Base-by-base conservation (phyloP, 1,140 invertebrate genomes). In the Heliconius congener region DNA sequence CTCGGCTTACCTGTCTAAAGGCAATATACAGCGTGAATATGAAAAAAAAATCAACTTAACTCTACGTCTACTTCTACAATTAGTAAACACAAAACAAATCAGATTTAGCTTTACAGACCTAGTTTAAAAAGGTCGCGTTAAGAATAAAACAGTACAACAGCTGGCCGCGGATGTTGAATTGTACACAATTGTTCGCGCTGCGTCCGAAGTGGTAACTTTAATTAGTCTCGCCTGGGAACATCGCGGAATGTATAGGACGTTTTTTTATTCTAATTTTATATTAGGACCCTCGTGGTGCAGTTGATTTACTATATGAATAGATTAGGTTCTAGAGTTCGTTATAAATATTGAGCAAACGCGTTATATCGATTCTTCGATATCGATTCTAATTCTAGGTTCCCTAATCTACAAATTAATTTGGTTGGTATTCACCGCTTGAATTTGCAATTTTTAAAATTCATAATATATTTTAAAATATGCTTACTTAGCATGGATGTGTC, bases 191-290 rank as follows among this genome's bases (percentile, higher is more conserved):
- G 88, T 87, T 85, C 82, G 86, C 86, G 60, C 60, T 66, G 27
- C 60, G 79, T 81, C 80, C 78, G 82, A 91, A 86, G 87, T 91
- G 88, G 86, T 84, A 86, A 86, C 83, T 84, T 84, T 91, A 91
- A 91, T 90, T 91, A 88, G 88, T 71, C 78, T 72, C 74, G 79
- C 83, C 84, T 80, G 84, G 84, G 87, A 88, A 86, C 84, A 82
- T 86, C 84, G 76, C 70, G 74, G 37, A 70, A 23, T 82, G 74
- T 85, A 88, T 80, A 87, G 84, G 77, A 11, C 81, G 86, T 66
- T 79, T 18, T 74, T 55, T 39, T 55, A 57, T 71, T 42, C 55
- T 27, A 60, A 27, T 11, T 66, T 30, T 66, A 66, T 66, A 30
- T 23, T 66, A 0, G 27, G 11, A 30, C 23, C 13, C 9, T 30